Conservation (phyloP, 2,888 invertebrate genomes). For the Mactromeris polynyma region DNA sequence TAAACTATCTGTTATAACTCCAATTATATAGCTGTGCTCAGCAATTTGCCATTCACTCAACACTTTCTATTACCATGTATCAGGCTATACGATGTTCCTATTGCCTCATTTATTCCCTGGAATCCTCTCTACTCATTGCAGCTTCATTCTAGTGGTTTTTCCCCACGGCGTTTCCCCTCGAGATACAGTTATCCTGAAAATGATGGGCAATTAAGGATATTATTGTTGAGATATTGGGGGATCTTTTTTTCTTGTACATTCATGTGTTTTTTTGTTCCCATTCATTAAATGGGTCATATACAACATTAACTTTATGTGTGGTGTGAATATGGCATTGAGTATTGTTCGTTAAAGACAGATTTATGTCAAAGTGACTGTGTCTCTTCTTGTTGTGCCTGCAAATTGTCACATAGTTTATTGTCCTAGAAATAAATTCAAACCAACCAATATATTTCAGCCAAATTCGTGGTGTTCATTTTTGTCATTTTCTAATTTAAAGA, state of each 20-base stretch:
- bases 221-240: slow-evolving; percentile 3
- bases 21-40: background rate
- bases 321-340: background rate
- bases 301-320: background rate
- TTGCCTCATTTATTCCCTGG: background rate
- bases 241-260: background rate
- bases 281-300: background rate
- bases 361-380: background rate
- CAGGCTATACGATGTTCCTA: background rate
- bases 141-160: background rate
- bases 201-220: slow-evolving; percentile 10
- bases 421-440: no score
- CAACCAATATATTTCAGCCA: no score
- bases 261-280: no score
- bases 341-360: background rate
- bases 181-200: background rate
- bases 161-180: background rate
- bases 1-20: background rate
- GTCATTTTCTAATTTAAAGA: no score
- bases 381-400: background rate
- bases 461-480: no score
- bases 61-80: background rate
- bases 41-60: background rate
- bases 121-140: background rate
- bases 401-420: no score